Evolutionary conservation across 2,797 vertebrate genomes (phyloP), one percentile per base, ranked within the genome.

Genomic region (Spheniscus humboldti): DNA sequence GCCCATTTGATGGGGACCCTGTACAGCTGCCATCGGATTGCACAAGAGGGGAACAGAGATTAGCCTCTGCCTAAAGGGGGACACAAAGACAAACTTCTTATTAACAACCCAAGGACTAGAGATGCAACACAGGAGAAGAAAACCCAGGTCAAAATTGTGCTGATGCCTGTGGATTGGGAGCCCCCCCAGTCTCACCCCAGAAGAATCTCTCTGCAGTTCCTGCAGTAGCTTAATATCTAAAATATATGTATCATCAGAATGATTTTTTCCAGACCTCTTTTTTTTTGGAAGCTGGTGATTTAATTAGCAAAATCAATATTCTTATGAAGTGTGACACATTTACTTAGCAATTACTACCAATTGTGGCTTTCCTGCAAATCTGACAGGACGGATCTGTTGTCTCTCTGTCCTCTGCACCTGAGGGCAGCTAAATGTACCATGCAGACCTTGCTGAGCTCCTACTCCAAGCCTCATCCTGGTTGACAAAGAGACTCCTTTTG

Each of bases 401-500:
- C 35, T 39, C 31, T 71, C 55, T 69, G 67, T 66, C 66, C 60
- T 45, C 75, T 88, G 82, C 94, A 94, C 92, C 92, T 86, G 88
- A 94, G 72, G 59, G 31, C 20, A 39, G 78, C 68, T 73, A 13
- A 77, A 47, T 1, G 4, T 37, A 53, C 82, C 27, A 30, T 1
- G 57, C 56, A 66, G 62, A 47, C 41, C 19, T 78, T 6, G 11
- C 66, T 2, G 27, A 72, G 62, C 50, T 88, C 41, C 50, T 28
- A 50, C 64, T 76, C 57, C 73, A 93, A 59, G 82, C 84, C 79
- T 88, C 86, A 52, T 73, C 53, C 78, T 84, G 53, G 59, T 57
- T 79, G 95, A 88, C 66, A 90, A 18, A 92, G 79, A 92, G 78
- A 79, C 82, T 91, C 64, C 75, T 92, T 91, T 80, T 74, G 81